Conservation (phyloP, 1,140 invertebrate species). For the Drosophila serrata region DNA sequence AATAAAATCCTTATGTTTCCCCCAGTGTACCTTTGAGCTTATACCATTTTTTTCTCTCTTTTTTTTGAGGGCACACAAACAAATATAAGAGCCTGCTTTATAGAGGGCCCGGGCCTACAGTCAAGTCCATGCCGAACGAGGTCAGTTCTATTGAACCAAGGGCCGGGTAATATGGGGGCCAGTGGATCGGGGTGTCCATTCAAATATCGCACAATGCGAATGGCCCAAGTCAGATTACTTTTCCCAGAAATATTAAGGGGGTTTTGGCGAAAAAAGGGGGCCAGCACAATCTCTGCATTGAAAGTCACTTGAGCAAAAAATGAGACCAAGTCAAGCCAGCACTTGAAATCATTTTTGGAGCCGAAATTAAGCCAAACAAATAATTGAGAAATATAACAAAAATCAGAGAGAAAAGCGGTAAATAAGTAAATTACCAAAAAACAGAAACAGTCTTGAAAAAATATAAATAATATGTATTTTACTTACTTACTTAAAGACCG, state of each 20-base stretch:
- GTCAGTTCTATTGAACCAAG: constrained; percentile 61
- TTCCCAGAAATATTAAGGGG: constrained; percentile 17
- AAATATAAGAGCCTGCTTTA: constrained; percentile 12
- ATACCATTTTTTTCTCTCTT: constrained; percentile 2
- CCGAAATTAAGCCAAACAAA: constrained; percentile 7
- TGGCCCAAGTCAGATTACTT: constrained; percentile 59
- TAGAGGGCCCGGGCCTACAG: constrained; percentile 26
- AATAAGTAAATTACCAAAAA: no score
- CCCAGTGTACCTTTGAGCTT: not conserved
- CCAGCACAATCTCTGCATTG: constrained; percentile 19
- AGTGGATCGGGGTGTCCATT: constrained; percentile 38
- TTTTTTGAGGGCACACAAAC: constrained; percentile 11
- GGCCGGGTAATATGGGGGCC: not conserved
- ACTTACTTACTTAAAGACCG: no score
- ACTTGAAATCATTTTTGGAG: constrained; percentile 13
- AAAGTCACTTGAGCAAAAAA: constrained; percentile 49
- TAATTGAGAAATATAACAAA: no score
- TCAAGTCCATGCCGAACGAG: constrained; percentile 63
- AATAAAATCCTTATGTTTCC: not conserved
- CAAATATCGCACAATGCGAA: constrained; percentile 63
- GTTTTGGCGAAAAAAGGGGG: not conserved
- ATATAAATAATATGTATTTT: no score
- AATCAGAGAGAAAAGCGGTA: not conserved
- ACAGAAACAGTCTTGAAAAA: no score
- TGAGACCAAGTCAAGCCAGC: constrained; percentile 10